Base-by-base conservation (phyloP, 2,797 vertebrate species). In the Mastacembelus armatus region DNA sequence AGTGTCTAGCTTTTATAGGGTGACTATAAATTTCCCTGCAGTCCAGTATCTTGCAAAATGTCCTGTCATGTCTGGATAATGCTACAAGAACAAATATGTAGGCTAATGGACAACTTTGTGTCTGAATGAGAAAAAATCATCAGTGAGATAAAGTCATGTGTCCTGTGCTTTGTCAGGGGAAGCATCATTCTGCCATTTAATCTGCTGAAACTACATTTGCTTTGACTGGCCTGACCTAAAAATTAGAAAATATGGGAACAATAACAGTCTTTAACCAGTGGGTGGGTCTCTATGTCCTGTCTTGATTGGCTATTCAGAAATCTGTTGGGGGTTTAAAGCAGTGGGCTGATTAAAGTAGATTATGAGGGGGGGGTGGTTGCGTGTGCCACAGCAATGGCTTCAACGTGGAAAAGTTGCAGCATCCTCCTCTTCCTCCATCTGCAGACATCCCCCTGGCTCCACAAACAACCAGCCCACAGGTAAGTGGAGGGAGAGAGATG, bases 341-440 rank as follows among this genome's bases (percentile, higher is more conserved):
- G 81, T 74, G 84, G 77, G 77, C 77, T 83, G 88, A 83, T 82
- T 85, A 81, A 86, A 89, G 83, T 77, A 77, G 87, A 88, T 90
- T 88, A 90, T 3, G 19, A 22, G 36, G 64, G 32, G 59, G 35
- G 26, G 77, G 38, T n/a, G 56, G 74, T 63, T 26, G 43, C 52
- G 59, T 79, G 47, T 70, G 40, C 30, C 65, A 52, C 56, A 57
- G 73, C 47, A 5, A 90, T 90, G 89, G 80, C 85, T 84, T 78
- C 76, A 68, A 71, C 27, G 36, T 69, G 78, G 80, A 81, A 74
- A 76, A 57, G 33, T 40, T 36, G 74, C 72, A 51, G 66, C 70
- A 67, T 74, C 77, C 52, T 78, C 43, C 21, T 79, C 66, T 55
- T 85, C 29, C 79, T 71, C 14, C 67, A 65, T 45, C 81, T 77